Evolutionary conservation across 1,140 invertebrate genomes (phyloP).

Genomic region (Elymnias hypermnestra): DNA sequence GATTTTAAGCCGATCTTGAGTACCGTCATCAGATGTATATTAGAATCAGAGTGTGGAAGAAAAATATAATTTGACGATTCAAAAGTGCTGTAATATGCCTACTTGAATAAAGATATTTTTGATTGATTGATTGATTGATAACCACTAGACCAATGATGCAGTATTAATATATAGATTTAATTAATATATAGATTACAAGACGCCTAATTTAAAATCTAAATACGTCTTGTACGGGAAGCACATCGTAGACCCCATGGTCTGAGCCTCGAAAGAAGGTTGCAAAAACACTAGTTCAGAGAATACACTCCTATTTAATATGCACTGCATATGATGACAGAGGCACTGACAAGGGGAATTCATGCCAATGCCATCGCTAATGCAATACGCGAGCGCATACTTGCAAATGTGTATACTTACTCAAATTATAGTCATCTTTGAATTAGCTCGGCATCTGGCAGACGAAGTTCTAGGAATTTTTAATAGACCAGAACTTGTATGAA

Average conservation of each 20-base stretch:
- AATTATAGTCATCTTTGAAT: not conserved
- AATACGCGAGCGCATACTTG: slow-evolving; percentile 9
- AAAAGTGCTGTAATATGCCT: too few species aligned
- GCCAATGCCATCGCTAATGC: slow-evolving; percentile 20
- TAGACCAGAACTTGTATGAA: too few species aligned
- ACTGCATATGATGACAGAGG: slow-evolving; percentile 20
- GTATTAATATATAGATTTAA: too few species aligned
- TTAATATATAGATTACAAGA: not conserved
- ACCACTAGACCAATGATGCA: too few species aligned
- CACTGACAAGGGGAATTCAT: slow-evolving; percentile 26
- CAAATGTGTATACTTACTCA: not conserved
- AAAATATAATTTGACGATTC: too few species aligned
- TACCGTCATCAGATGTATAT: too few species aligned
- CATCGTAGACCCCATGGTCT: slow-evolving; percentile 18
- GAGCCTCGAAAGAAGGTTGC: slow-evolving; percentile 12
- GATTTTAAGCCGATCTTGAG: too few species aligned
- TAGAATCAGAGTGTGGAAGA: too few species aligned
- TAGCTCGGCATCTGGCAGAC: slow-evolving; percentile 3
- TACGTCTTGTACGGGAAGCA: slow-evolving; percentile 16
- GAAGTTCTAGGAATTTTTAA: not conserved
- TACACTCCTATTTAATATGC: slow-evolving; percentile 29
- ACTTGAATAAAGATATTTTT: too few species aligned
- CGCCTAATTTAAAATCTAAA: slow-evolving; percentile 12
- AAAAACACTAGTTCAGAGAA: slow-evolving; percentile 27
- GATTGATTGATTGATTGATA: too few species aligned